phyloP scores from a whole-genome alignment of 2,888 invertebrate species.

The Lysandra bellargus region DNA sequence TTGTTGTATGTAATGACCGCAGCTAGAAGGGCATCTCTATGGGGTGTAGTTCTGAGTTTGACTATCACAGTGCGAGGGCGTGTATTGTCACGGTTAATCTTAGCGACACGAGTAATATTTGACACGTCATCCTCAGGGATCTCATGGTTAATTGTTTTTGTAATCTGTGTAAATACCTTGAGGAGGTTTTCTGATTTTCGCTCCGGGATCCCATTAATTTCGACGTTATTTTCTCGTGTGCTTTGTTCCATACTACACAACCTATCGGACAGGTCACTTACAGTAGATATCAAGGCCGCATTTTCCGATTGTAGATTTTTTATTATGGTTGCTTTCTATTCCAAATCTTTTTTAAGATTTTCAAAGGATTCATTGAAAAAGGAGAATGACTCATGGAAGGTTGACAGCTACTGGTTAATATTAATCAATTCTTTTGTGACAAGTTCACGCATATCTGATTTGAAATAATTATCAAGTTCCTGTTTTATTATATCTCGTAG shows the following conservation, averaged over 20 bases:
- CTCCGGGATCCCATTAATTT: too few species aligned
- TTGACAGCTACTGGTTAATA: not conserved
- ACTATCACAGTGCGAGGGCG: not conserved
- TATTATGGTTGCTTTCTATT: constrained; percentile 30
- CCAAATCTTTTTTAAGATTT: not conserved
- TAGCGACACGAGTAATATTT: constrained; percentile 31
- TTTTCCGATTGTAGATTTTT: constrained; percentile 31
- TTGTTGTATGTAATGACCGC: not conserved
- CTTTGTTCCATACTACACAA: constrained; percentile 18
- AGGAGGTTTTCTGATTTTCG: too few species aligned
- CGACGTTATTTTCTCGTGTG: too few species aligned
- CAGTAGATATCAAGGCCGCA: constrained; percentile 14
- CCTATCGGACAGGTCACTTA: constrained; percentile 31
- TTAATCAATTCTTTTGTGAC: not conserved
- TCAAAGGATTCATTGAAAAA: not conserved
- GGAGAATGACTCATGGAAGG: not conserved
- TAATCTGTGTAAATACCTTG: not conserved
- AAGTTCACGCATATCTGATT: too few species aligned
- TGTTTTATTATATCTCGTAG: not conserved
- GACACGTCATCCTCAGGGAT: not conserved
- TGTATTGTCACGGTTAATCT: not conserved
- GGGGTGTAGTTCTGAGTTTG: constrained; percentile 7
- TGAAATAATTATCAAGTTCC: not conserved
- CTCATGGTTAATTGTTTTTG: not conserved
- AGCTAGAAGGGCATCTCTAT: not conserved